phyloP scores from a whole-genome alignment of 1,140 invertebrate species.

The Ceratina australensis region DNA sequence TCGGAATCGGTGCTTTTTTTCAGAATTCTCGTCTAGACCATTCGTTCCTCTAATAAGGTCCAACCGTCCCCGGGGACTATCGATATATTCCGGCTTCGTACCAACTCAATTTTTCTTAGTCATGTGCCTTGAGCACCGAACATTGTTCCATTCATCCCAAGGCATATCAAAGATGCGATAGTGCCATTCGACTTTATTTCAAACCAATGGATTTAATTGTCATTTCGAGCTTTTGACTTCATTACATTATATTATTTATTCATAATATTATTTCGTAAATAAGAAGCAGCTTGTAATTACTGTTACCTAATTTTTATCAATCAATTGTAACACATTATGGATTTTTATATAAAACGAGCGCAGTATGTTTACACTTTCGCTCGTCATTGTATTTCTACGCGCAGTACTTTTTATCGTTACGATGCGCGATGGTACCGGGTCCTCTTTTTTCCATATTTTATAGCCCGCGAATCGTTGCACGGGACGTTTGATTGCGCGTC shows the following conservation, averaged over 20 bases:
- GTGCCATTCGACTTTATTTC: background rate
- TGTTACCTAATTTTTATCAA: no score
- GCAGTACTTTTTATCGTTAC: background rate
- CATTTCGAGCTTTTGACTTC: background rate
- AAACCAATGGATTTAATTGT: background rate
- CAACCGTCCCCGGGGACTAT: slow-evolving; percentile 54
- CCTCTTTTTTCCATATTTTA: slow-evolving; percentile 5
- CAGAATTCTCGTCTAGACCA: slow-evolving; percentile 52
- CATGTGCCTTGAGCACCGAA: background rate
- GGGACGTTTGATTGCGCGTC: slow-evolving; percentile 30
- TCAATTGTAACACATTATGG: no score
- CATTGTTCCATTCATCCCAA: background rate
- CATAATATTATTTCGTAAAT: no score
- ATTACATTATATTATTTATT: no score
- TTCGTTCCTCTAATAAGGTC: slow-evolving; percentile 69
- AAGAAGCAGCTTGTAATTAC: no score
- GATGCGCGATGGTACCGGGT: background rate
- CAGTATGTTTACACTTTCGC: no score
- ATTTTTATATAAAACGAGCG: no score
- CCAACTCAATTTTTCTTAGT: background rate
- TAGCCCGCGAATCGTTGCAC: slow-evolving; percentile 42
- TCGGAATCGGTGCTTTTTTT: slow-evolving; percentile 63
- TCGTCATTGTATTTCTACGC: slow-evolving; percentile 19
- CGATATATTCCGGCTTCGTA: slow-evolving; percentile 43
- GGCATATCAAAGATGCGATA: no score